Evolutionary conservation across 2,888 invertebrate genomes (phyloP).

Genomic region (Catocala sponsa): DNA sequence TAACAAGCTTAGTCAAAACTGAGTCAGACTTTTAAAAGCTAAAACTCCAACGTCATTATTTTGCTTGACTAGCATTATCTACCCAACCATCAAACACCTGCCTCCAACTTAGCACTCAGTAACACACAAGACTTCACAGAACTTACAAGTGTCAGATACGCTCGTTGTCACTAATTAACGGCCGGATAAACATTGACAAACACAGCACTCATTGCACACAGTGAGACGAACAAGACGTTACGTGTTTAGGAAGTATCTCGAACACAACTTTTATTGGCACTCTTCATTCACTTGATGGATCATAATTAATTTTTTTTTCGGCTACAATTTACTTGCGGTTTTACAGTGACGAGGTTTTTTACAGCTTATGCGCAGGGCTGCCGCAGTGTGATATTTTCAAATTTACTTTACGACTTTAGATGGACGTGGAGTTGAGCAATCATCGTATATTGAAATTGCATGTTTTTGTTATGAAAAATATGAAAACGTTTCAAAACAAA

Average conservation of each 20-base stretch:
- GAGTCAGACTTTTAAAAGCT: too few species aligned
- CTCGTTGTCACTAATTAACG: slow-evolving; percentile 25
- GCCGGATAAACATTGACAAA: slow-evolving; percentile 31
- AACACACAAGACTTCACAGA: background rate
- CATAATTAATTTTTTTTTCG: too few species aligned
- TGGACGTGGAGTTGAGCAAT: background rate
- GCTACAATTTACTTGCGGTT: background rate
- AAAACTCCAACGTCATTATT: too few species aligned
- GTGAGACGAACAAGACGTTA: background rate
- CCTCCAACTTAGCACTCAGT: slow-evolving; percentile 1
- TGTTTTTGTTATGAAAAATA: background rate
- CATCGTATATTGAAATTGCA: background rate
- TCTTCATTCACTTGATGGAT: too few species aligned
- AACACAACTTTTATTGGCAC: too few species aligned
- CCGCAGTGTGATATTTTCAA: background rate
- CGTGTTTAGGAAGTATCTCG: too few species aligned
- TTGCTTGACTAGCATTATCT: too few species aligned
- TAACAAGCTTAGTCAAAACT: too few species aligned
- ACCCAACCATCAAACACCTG: background rate
- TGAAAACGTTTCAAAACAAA: too few species aligned
- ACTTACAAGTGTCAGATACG: slow-evolving; percentile 18
- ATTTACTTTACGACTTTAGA: background rate
- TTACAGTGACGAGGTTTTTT: background rate
- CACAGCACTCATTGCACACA: slow-evolving; percentile 24
- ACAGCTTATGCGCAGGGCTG: background rate